Evolutionary conservation across 2,888 invertebrate species (phyloP).

Genomic region (Spisula solida): DNA sequence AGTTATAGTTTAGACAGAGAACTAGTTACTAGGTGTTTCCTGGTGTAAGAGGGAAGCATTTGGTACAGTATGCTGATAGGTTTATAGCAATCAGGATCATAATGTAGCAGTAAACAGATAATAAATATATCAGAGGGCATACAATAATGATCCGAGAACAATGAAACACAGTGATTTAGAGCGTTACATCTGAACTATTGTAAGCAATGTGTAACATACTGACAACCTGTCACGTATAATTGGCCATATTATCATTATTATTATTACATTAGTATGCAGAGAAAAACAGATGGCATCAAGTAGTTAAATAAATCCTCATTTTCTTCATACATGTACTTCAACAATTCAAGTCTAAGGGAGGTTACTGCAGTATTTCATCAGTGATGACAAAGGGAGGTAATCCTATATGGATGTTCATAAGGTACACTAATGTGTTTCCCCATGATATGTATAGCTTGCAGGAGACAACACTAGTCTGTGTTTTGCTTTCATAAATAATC

Average conservation of each 20-base stretch:
- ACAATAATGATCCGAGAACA: not conserved
- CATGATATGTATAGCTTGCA: too few relatives aligned
- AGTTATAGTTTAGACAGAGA: not conserved
- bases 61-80: not conserved
- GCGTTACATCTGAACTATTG: not conserved
- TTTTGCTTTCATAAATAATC: too few relatives aligned
- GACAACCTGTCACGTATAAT: slow-evolving; percentile 19
- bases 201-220: not conserved
- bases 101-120: not conserved
- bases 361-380: too few relatives aligned
- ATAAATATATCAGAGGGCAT: not conserved
- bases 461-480: too few relatives aligned
- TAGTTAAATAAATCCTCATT: not conserved
- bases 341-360: too few relatives aligned
- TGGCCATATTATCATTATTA: not conserved
- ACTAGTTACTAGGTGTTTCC: not conserved
- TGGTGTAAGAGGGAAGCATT: not conserved
- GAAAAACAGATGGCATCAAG: not conserved
- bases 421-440: too few relatives aligned
- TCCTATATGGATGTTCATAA: too few relatives aligned
- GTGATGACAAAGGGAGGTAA: too few relatives aligned
- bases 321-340: not conserved
- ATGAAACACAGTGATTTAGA: not conserved
- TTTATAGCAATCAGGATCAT: not conserved
- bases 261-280: not conserved